A percentile compares a stretch with the other conserved stretches of the same genome.
phyloP scores from a whole-genome alignment of 2,888 invertebrate genomes.

The Orchesellides sinensis region DNA sequence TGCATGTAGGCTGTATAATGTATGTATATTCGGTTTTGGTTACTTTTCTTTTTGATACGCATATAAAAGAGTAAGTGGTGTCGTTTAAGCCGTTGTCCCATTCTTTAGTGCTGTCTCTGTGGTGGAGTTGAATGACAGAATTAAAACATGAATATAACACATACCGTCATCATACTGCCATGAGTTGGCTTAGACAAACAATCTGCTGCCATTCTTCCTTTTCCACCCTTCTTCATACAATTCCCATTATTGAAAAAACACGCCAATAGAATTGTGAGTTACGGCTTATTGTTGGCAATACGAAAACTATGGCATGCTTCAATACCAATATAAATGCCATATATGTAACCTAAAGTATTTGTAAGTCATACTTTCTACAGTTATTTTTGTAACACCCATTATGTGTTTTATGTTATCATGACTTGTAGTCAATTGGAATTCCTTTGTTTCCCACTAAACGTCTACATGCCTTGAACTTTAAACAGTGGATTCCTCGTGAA shows the following conservation, averaged over 20 bases:
- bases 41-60: background rate
- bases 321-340: too few species aligned
- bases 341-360: too few species aligned
- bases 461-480: background rate
- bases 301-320: too few species aligned
- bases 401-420: too few species aligned
- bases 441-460: conserved; percentile 41
- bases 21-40: background rate
- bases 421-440: conserved; percentile 59
- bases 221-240: conserved; percentile 2
- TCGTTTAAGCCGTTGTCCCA: conserved; percentile 48
- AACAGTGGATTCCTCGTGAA: too few species aligned
- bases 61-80: conserved; percentile 49
- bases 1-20: background rate
- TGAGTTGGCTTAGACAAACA: conserved; percentile 58
- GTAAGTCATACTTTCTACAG: too few species aligned
- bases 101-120: conserved; percentile 36
- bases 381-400: too few species aligned
- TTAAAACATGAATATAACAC: conserved; percentile 49
- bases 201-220: conserved; percentile 50
- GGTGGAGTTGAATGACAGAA: conserved; percentile 56
- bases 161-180: conserved; percentile 40
- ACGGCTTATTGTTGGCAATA: too few species aligned
- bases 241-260: too few species aligned
- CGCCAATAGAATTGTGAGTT: conserved; percentile 33